These are phyloP conservation scores for Plebejus anna DNA, from an alignment of 2,888 invertebrate genomes.

Conservation along the genomic window DNA sequence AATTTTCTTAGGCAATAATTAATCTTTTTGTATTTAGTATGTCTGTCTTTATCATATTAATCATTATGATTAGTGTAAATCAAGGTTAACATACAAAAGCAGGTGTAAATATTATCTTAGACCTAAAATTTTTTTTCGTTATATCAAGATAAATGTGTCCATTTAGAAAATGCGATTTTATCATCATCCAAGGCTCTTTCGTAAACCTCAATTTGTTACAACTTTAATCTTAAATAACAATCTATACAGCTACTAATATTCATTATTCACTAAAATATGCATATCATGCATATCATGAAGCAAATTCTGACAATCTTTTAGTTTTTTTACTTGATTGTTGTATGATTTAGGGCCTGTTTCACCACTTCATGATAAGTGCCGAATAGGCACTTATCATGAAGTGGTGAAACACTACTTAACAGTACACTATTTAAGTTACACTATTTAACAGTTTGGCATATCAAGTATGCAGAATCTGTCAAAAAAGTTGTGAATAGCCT, in stretches of 20 bases:
- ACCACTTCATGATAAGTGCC: too few species aligned
- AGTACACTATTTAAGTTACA: too few species aligned
- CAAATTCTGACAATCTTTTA: neutral
- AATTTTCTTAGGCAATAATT: too few species aligned
- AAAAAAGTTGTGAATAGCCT: too few species aligned
- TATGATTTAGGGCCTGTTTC: too few species aligned
- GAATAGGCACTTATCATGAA: too few species aligned
- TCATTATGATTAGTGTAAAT: neutral
- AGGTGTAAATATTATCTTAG: neutral
- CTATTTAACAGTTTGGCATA: too few species aligned
- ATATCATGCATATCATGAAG: neutral
- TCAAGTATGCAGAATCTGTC: too few species aligned
- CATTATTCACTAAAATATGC: neutral
- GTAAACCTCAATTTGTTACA: neutral
- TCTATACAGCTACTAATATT: neutral
- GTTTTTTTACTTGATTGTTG: neutral
- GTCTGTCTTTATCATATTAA: neutral
- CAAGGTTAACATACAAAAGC: neutral
- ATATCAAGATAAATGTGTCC: slow-evolving; percentile 14
- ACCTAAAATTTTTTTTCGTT: neutral
- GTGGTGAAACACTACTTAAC: too few species aligned
- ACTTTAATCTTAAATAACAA: slow-evolving; percentile 6
- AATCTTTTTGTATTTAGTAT: too few species aligned
- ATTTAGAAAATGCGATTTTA: slow-evolving; percentile 15
- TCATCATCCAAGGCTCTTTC: neutral